A percentile compares a stretch with the other conserved stretches of the same genome.
These are phyloP conservation scores for Amphiura filiformis DNA, from an alignment of 35 echinoderm and acorn worm genomes.

Conservation along the genomic window DNA sequence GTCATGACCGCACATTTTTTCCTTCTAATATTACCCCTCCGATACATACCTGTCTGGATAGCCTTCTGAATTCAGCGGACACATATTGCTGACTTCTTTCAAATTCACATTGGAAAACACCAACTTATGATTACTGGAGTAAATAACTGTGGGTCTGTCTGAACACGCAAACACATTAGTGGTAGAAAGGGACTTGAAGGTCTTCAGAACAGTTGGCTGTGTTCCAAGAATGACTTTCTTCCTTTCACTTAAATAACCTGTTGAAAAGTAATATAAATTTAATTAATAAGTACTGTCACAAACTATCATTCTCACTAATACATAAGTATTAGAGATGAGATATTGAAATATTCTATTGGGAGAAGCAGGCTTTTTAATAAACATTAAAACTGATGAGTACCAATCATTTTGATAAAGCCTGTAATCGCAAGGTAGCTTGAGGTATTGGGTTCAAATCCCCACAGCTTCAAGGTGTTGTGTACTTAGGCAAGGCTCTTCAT, in stretches of 20 bases:
- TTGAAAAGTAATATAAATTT: not conserved
- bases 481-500: no score
- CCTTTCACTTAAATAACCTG: slow-evolving; percentile 71
- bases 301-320: not conserved
- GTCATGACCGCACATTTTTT: no score
- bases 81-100: slow-evolving; percentile 97
- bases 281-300: no score
- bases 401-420: no score
- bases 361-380: no score
- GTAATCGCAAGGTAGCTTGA: not conserved
- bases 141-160: slow-evolving; percentile 96
- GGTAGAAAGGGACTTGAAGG: slow-evolving; percentile 83
- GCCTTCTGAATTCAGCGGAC: slow-evolving; percentile 87
- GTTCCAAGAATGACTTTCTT: slow-evolving; percentile 94
- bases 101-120: slow-evolving; percentile 97
- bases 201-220: slow-evolving; percentile 93
- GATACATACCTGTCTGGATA: slow-evolving; percentile 88
- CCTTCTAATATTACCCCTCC: no score
- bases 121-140: slow-evolving; percentile 96
- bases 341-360: not conserved
- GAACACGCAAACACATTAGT: slow-evolving; percentile 97
- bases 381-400: no score
- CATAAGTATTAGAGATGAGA: not conserved
- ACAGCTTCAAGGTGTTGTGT: no score
- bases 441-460: no score